A percentile compares a stretch with the other conserved stretches of the same genome.
phyloP scores from a whole-genome alignment of 2,113 vertebrate genomes.

The Noturus placidus region DNA sequence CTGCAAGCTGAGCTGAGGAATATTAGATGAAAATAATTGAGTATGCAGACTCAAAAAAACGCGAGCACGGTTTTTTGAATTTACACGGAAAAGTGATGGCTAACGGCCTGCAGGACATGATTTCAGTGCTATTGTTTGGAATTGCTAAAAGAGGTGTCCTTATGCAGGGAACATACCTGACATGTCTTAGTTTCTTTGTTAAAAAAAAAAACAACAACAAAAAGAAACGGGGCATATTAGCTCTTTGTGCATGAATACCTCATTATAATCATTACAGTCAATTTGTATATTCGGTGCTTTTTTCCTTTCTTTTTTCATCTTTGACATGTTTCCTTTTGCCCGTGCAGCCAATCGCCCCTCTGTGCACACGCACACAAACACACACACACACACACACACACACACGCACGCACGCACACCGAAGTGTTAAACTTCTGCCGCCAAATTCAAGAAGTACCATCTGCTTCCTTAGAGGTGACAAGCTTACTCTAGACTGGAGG shows the following conservation, averaged over 20 bases:
- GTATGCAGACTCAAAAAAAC: neutral
- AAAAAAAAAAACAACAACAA: too few species aligned
- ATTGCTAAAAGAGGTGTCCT: neutral
- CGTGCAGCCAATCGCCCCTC: neutral
- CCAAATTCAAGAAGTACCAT: slow-evolving; percentile 48
- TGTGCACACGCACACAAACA: neutral
- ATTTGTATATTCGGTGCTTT: neutral
- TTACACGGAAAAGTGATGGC: neutral
- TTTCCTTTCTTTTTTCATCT: neutral
- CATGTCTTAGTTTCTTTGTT: neutral
- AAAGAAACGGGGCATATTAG: neutral
- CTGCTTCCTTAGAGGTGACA: slow-evolving; percentile 53
- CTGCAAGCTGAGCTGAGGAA: neutral
- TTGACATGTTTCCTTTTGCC: neutral
- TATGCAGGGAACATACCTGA: neutral
- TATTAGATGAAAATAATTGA: neutral
- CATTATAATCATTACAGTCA: neutral
- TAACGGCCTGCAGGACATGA: neutral
- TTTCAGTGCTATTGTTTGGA: neutral
- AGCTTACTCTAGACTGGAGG: slow-evolving; percentile 23
- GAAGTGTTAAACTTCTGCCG: slow-evolving; percentile 20
- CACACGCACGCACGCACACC: neutral
- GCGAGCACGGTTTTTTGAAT: neutral
- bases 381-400: neutral
- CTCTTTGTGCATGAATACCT: neutral